These are phyloP conservation scores for Drosophila paranaensis DNA, from an alignment of 2,888 invertebrate genomes.

Conservation along the genomic window DNA sequence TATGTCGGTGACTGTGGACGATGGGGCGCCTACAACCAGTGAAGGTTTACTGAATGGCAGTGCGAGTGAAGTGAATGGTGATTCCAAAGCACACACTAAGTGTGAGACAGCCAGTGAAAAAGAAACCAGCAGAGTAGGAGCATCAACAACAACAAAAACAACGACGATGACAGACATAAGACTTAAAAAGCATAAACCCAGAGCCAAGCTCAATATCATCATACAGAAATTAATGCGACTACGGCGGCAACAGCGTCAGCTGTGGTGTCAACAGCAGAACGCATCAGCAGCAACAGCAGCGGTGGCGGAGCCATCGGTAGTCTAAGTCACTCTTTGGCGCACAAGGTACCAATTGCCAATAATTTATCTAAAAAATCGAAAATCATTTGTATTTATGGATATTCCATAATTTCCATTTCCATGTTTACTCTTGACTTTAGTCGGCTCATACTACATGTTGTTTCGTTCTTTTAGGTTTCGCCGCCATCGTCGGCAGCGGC, in stretches of 20 bases:
- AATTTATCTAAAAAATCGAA: background rate
- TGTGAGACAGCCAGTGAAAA: constrained; percentile 34
- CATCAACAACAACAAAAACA: constrained; percentile 26
- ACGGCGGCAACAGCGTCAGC: constrained; percentile 34
- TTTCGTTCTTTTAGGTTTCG: constrained; percentile 66
- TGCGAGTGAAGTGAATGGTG: constrained; percentile 53
- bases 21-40: constrained; percentile 23
- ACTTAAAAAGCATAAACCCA: constrained; percentile 81
- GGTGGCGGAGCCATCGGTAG: constrained; percentile 65
- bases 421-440: background rate
- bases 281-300: constrained; percentile 49
- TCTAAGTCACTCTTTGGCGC: constrained; percentile 65
- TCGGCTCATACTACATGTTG: background rate
- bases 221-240: constrained; percentile 83
- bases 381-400: background rate
- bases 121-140: constrained; percentile 11
- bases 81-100: constrained; percentile 37
- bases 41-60: constrained; percentile 42
- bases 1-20: constrained; percentile 46
- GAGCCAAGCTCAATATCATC: constrained; percentile 84
- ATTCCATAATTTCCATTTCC: background rate
- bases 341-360: constrained; percentile 57
- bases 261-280: constrained; percentile 38
- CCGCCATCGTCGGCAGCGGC: constrained; percentile 78
- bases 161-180: constrained; percentile 72